Conservation (phyloP, 2,113 vertebrate genomes). For the Haemorhous mexicanus region DNA sequence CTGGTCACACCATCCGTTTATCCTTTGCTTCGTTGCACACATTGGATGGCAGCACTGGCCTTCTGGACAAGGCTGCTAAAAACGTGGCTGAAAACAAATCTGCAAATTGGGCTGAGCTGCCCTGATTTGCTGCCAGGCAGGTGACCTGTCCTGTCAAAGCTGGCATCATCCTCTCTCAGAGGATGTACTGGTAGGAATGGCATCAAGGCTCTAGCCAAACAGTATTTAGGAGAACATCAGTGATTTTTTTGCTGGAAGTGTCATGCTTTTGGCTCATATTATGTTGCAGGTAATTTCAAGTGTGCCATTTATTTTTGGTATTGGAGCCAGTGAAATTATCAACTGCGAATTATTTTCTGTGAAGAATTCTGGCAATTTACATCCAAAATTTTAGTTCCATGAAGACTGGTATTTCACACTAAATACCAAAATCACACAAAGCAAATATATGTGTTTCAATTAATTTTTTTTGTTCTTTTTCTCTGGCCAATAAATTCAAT, state of each 20-base stretch:
- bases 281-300: not conserved
- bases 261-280: not conserved
- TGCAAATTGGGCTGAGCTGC: not conserved
- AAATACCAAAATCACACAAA: not conserved
- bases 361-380: not conserved
- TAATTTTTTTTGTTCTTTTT: not conserved
- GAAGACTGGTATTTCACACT: not conserved
- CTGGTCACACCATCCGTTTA: not conserved
- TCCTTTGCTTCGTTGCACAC: not conserved
- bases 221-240: not conserved
- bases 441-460: not conserved
- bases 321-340: not conserved
- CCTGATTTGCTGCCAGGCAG: accelerated
- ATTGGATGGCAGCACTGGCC: not conserved
- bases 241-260: not conserved
- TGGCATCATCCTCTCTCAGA: not conserved
- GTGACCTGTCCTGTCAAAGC: not conserved
- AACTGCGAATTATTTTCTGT: not conserved
- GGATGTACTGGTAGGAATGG: not conserved
- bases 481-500: not conserved
- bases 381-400: not conserved
- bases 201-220: not conserved
- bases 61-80: not conserved
- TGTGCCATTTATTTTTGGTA: not conserved
- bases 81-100: not conserved